phyloP scores from a whole-genome alignment of 2,888 invertebrate species.

The Rhimphoctona megacephalus region DNA sequence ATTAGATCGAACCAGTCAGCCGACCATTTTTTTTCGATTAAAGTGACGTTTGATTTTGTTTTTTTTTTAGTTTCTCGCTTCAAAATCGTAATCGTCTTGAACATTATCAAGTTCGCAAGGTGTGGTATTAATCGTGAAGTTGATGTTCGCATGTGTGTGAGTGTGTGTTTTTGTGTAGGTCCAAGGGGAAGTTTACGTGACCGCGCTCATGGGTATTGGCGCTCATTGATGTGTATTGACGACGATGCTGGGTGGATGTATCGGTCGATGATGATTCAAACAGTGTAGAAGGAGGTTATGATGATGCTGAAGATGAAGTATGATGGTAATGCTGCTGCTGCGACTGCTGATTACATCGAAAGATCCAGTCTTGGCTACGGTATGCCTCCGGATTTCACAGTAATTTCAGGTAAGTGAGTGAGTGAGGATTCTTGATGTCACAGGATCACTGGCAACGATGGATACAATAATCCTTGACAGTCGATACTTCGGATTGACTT shows the following conservation, averaged over 20 bases:
- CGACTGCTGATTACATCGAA: constrained; percentile 39
- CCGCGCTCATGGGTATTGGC: constrained; percentile 16
- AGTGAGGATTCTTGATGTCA: neutral
- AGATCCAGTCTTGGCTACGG: constrained; percentile 3
- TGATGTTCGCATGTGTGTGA: constrained; percentile 67
- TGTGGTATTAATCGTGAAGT: constrained; percentile 13
- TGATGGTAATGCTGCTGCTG: constrained; percentile 49
- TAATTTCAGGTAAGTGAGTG: constrained; percentile 19
- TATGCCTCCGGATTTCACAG: constrained; percentile 7
- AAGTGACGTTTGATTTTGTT: constrained; percentile 4
- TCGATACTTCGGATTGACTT: neutral
- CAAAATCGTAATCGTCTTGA: constrained; percentile 30
- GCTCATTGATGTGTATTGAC: constrained; percentile 48
- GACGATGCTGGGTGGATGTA: constrained; percentile 49
- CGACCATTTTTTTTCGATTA: neutral
- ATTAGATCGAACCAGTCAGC: neutral
- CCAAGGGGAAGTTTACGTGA: constrained; percentile 35
- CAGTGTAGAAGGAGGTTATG: neutral
- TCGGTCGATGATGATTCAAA: constrained; percentile 52
- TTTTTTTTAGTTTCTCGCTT: neutral
- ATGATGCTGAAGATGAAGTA: constrained; percentile 24
- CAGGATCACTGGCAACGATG: neutral
- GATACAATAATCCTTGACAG: neutral
- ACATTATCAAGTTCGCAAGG: constrained; percentile 45
- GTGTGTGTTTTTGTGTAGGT: constrained; percentile 67